Base-by-base conservation (phyloP, 2,888 invertebrate genomes). In the Aphodius granarius region DNA sequence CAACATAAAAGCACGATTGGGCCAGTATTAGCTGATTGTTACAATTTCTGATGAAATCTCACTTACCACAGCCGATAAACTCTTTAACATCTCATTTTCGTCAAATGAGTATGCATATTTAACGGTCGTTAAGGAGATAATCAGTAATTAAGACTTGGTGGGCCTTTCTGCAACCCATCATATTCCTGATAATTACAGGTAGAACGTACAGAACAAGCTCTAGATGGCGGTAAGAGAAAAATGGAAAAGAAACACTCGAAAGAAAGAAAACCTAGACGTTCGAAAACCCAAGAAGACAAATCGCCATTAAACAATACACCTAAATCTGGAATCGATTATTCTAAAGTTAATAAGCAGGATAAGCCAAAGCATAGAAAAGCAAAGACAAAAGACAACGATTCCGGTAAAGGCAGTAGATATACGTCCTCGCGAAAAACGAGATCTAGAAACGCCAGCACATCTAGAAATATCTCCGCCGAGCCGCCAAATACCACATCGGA, bases 331-430 rank as follows among this genome's bases (percentile, higher is more conserved):
- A 43, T 43, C 13, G 43, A 43, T 13, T 6, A 43, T 43, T 43
- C 3, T 43, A 43, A 43, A 43, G 13, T 0, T 13, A 43, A 43
- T 13, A 43, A 13, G 2, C 43, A 13, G 13, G 43, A 43, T 43
- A 43, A 43, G 4, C 13, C 43, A 3, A 43, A 43, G 13, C 43
- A 43, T 13, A 43, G 17, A 76, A 75, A 16, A 63, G 23, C 19
- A 72, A 72, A 74, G 63, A 72, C 21, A 72, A 76, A 68, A 62
- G 22, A 68, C 72, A 72, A 66, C 66, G 66, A 20, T 9, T 19
- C 63, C 68, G 64, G 16, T 21, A 66, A 21, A 22, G 19, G 5
- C n/a, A 21, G 20, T 16, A 19, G 20, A 20, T n/a, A 43, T 17
- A 66, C 66, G 5, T 66, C 16, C 17, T 19, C 66, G 21, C 23